Evolutionary conservation across 2,888 invertebrate genomes (phyloP).

Genomic region (Ectemnius lituratus): DNA sequence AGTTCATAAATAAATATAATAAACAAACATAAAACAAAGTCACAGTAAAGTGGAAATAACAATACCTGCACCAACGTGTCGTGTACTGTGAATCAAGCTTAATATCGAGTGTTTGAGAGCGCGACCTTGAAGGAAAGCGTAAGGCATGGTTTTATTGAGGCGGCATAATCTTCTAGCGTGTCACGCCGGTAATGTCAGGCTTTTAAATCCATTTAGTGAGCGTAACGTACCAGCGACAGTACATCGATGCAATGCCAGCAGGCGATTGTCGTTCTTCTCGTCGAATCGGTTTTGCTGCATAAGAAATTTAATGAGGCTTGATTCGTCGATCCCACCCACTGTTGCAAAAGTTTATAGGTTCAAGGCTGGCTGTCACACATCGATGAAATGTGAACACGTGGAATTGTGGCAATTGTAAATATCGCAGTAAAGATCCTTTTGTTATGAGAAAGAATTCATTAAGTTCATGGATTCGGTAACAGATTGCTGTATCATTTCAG

Average conservation of each 20-base stretch:
- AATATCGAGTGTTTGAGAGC: conserved; percentile 19
- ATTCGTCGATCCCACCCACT: not conserved
- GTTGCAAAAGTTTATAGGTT: no score
- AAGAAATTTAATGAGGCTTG: not conserved
- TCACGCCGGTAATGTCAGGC: not conserved
- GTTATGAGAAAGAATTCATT: no score
- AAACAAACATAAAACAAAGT: no score
- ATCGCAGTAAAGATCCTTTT: no score
- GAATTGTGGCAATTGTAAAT: no score
- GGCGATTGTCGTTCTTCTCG: not conserved
- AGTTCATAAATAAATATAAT: no score
- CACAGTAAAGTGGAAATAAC: no score
- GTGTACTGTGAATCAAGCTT: not conserved
- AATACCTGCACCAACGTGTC: not conserved
- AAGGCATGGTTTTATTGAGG: conserved; percentile 17
- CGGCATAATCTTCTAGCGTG: conserved; percentile 17
- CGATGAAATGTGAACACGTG: no score
- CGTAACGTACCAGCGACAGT: conserved; percentile 1
- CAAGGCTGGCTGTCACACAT: no score
- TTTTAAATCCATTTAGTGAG: conserved; percentile 4
- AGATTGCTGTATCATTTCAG: no score
- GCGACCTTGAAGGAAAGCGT: conserved; percentile 18
- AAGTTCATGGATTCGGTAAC: no score
- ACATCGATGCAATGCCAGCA: not conserved
- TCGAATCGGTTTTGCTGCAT: not conserved